Percentiles rank a stretch among this genome's conserved stretches.
Evolutionary conservation across 64 coral and sea anemone species (phyloP).

Genomic region (Porites lutea): DNA sequence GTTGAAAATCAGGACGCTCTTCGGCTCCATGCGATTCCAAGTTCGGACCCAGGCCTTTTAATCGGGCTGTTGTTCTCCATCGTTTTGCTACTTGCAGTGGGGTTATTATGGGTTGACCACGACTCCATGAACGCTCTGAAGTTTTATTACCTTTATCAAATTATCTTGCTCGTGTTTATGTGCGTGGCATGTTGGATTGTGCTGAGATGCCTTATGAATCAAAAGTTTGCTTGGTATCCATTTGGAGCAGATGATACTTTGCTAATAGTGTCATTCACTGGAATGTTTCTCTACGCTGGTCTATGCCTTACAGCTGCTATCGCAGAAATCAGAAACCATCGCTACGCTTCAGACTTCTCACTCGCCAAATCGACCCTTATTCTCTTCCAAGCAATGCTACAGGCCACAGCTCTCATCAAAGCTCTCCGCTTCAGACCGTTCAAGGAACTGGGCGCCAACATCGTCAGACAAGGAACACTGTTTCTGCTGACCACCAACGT

Average conservation of each 20-base stretch:
- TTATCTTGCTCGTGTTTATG: slow-evolving; percentile 84
- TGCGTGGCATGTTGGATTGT: slow-evolving; percentile 91
- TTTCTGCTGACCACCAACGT: slow-evolving; percentile 95
- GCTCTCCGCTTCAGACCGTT: slow-evolving; percentile 87
- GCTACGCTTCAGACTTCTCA: slow-evolving; percentile 79
- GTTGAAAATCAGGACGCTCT: slow-evolving; percentile 81
- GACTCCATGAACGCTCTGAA: slow-evolving; percentile 79
- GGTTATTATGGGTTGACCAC: slow-evolving; percentile 85
- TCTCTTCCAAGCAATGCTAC: slow-evolving; percentile 86
- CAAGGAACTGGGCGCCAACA: slow-evolving; percentile 93
- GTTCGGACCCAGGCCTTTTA: slow-evolving; percentile 92
- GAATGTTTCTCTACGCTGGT: slow-evolving; percentile 89
- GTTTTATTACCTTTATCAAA: slow-evolving; percentile 97
- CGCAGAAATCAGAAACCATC: slow-evolving; percentile 85
- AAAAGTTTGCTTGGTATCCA: slow-evolving; percentile 92
- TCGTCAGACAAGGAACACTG: slow-evolving; percentile 90
- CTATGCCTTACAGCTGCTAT: slow-evolving; percentile 92
- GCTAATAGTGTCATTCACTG: slow-evolving; percentile 87
- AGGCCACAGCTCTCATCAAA: slow-evolving; percentile 93
- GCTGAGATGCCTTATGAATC: slow-evolving; percentile 85
- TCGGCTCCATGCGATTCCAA: slow-evolving; percentile 78
- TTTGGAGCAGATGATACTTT: slow-evolving; percentile 89
- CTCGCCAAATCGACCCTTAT: slow-evolving; percentile 84
- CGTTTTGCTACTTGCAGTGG: slow-evolving; percentile 80
- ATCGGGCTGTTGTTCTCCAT: slow-evolving; percentile 88